These are phyloP conservation scores for Tridacna crocea DNA, from an alignment of 2,888 invertebrate genomes.

Conservation along the genomic window DNA sequence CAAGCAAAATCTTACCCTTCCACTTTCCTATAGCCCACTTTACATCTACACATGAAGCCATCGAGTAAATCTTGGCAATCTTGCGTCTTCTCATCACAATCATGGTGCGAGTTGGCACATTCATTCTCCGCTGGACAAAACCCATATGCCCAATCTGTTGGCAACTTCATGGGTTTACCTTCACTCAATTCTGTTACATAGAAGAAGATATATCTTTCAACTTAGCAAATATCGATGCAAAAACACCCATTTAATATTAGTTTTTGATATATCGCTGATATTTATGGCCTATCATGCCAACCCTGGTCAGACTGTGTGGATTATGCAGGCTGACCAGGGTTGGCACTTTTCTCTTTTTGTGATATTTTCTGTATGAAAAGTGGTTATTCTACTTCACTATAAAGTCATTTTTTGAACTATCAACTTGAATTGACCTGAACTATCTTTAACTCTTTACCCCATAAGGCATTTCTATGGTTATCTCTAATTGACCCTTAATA, in stretches of 20 bases:
- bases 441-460: too few species aligned
- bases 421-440: too few species aligned
- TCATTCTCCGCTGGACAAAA: constrained; percentile 97
- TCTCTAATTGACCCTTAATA: too few species aligned
- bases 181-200: neutral
- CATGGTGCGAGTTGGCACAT: constrained; percentile 95
- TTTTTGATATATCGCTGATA: too few species aligned
- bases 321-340: too few species aligned
- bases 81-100: constrained; percentile 94
- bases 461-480: too few species aligned
- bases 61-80: constrained; percentile 91
- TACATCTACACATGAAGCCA: constrained; percentile 94
- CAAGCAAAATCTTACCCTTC: constrained; percentile 45
- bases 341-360: too few species aligned
- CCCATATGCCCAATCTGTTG: constrained; percentile 92
- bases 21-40: constrained; percentile 81
- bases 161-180: constrained; percentile 25
- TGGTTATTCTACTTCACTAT: too few species aligned
- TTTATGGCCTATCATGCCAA: neutral
- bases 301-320: too few species aligned
- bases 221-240: neutral
- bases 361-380: too few species aligned
- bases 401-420: too few species aligned
- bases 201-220: neutral
- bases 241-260: neutral